These are phyloP conservation scores for Copidosoma aretas DNA, from an alignment of 2,888 invertebrate genomes.

Conservation along the genomic window DNA sequence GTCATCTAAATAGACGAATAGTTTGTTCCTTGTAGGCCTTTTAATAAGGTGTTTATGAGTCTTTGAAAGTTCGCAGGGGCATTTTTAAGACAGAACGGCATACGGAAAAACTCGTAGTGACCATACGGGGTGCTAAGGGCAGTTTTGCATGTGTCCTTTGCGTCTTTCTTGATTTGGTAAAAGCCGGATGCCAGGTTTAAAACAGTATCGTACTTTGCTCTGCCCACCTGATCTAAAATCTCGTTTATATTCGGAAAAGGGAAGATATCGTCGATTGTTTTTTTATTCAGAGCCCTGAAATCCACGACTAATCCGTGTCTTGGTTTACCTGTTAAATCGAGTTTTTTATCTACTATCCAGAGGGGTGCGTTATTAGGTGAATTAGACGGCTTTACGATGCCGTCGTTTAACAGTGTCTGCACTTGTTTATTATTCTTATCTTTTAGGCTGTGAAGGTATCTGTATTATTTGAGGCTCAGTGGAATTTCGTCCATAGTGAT, in stretches of 20 bases:
- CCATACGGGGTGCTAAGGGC: not conserved
- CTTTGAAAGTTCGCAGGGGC: not conserved
- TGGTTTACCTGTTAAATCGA: not conserved
- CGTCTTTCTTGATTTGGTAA: constrained; percentile 3
- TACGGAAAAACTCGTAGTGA: not conserved
- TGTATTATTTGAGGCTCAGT: not conserved
- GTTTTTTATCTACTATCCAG: not conserved
- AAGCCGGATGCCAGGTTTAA: constrained; percentile 1
- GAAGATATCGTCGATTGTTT: not conserved
- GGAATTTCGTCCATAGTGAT: not conserved
- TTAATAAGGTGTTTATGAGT: not conserved
- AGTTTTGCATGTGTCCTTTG: not conserved
- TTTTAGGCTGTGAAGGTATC: not conserved
- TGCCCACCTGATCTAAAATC: not conserved
- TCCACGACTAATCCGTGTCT: not conserved
- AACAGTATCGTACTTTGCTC: not conserved
- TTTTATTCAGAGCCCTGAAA: not conserved
- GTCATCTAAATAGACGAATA: not conserved
- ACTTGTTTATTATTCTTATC: constrained; percentile 1
- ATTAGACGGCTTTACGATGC: not conserved
- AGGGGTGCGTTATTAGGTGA: not conserved
- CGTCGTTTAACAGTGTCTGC: not conserved
- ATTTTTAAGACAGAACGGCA: not conserved
- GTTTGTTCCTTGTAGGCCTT: not conserved
- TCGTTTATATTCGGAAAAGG: constrained; percentile 1